Conservation (phyloP, 2,113 vertebrate species). For the Nymphicus hollandicus region DNA sequence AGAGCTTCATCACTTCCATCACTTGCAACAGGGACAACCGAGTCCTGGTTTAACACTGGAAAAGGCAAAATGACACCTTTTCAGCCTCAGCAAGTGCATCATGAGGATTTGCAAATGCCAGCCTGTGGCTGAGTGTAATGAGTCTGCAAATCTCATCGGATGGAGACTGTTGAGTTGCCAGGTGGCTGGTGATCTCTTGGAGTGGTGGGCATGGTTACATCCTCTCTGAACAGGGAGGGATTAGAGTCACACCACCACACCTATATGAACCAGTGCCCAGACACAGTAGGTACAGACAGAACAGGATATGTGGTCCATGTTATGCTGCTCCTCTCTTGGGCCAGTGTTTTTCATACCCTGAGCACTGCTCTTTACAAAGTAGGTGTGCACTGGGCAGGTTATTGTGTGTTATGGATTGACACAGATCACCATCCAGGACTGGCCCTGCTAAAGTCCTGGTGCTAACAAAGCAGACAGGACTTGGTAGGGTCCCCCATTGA, state of each 20-base stretch:
- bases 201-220: background rate
- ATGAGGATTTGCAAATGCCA: background rate
- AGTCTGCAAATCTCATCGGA: background rate
- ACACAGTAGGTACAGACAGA: background rate
- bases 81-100: background rate
- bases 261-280: background rate
- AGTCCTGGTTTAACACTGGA: background rate
- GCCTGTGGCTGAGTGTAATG: background rate
- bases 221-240: background rate
- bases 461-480: background rate
- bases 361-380: background rate
- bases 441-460: background rate
- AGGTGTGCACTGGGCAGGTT: background rate
- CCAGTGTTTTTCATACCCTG: background rate
- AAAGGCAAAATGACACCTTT: background rate
- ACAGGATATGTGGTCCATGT: background rate
- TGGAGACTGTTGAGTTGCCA: background rate
- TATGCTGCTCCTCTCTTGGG: background rate
- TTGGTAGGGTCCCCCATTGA: too few species aligned
- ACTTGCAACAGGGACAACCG: background rate
- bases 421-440: too few species aligned
- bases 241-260: background rate
- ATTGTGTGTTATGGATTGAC: background rate
- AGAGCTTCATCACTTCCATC: background rate
- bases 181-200: background rate